Evolutionary conservation across 2,888 invertebrate species (phyloP), one percentile per base, ranked within the genome.

Genomic region (Acrobasis repandana): DNA sequence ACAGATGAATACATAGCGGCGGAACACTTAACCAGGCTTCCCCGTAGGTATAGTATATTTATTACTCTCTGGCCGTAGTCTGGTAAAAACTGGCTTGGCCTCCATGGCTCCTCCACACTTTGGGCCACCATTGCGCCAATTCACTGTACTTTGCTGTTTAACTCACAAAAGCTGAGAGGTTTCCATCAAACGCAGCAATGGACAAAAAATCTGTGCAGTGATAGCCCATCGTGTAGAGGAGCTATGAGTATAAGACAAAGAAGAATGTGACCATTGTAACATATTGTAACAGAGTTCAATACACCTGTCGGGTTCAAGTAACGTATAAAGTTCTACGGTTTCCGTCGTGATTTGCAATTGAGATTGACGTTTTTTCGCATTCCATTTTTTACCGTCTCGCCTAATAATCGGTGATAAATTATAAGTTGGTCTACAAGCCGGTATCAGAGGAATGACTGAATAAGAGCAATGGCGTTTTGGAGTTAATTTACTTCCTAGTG

Each of bases 401-500:
- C 11, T n/a, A 54, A 54, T 43, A 43, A 20, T 54, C 20, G 38
- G 54, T 38, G 10, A 38, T 54, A 54, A 54, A 54, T 54, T 54
- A 54, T 43, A 18, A 15, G 4, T 11, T 20, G 38, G 43, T 36
- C 49, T 46, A 18, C 49, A 49, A 50, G 28, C 28, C 50, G 28
- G 50, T 28, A 11, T 28, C 11, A 43, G n/a, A 5, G 11, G 14
- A 5, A 5, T 6, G 43, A 11, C 11, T 43, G n/a, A 43, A 43
- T 43, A 14, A 43, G 14, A 43, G 11, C 14, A 43, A 5, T 38
- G 14, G 43, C 43, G 43, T n/a, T n/a, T 43, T n/a, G 14, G 43
- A 43, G n/a, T 6, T 38, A 6, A 11, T 14, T 43, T 14, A 43
- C 43, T 43, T 2, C 43, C 43, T 43, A 43, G 43, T 43, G n/a